These are phyloP conservation scores for Cephus rjabovi DNA, from an alignment of 2,888 invertebrate genomes.

Conservation along the genomic window DNA sequence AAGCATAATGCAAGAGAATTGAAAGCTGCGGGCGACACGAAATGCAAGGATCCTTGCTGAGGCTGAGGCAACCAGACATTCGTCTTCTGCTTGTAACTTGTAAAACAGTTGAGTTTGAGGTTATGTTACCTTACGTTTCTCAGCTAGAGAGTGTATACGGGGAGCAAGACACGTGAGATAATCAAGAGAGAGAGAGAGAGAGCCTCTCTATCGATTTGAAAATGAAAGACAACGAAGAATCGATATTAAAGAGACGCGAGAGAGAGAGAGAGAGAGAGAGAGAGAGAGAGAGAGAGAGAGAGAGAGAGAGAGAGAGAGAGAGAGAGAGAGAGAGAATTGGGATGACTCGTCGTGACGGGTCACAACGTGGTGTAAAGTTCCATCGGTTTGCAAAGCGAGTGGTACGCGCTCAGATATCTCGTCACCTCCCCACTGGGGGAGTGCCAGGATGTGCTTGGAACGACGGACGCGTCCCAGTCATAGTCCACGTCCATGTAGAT, in stretches of 20 bases:
- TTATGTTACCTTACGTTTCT: no score
- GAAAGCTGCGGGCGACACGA: no score
- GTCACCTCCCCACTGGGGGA: slow-evolving; percentile 60
- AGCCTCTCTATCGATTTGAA: no score
- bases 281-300: not conserved
- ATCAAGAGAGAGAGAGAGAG: no score
- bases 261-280: slow-evolving; percentile 9
- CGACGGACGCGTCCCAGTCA: slow-evolving; percentile 52
- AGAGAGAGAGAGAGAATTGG: not conserved
- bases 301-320: slow-evolving; percentile 9
- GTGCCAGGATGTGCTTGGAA: slow-evolving; percentile 67
- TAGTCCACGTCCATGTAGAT: slow-evolving; percentile 37
- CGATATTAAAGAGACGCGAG: slow-evolving; percentile 14
- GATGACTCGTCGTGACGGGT: not conserved
- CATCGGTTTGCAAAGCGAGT: slow-evolving; percentile 26
- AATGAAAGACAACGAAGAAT: no score
- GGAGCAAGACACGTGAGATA: no score
- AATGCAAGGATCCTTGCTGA: no score
- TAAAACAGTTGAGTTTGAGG: no score
- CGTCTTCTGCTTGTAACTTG: no score
- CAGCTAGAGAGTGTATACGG: no score
- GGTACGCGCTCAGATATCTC: slow-evolving; percentile 49
- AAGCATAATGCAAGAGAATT: no score
- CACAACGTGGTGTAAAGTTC: slow-evolving; percentile 32
- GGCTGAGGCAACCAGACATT: no score